Percentiles rank a stretch among this genome's conserved stretches.
These are phyloP conservation scores for Trissolcus japonicus DNA, from an alignment of 2,888 invertebrate genomes.

Conservation along the genomic window DNA sequence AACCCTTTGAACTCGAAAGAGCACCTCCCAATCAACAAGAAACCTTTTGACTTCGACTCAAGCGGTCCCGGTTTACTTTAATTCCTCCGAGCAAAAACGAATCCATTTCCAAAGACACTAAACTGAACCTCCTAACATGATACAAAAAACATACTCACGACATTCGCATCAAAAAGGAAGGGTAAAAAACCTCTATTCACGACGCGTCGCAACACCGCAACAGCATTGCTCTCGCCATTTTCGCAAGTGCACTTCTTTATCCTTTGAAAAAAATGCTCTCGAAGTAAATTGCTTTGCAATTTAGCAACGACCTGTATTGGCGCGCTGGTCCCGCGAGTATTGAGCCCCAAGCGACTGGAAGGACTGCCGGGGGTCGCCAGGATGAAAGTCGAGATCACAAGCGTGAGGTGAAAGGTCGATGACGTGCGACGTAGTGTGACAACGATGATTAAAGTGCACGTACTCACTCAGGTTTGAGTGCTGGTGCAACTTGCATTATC, in stretches of 20 bases:
- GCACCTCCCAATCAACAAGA: slow-evolving; percentile 22
- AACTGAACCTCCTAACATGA: slow-evolving; percentile 4
- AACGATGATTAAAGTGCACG: slow-evolving; percentile 73
- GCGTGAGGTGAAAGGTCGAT: slow-evolving; percentile 68
- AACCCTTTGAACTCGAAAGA: slow-evolving; percentile 16
- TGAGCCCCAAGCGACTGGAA: slow-evolving; percentile 44
- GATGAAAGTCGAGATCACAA: slow-evolving; percentile 70
- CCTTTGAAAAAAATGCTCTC: slow-evolving; percentile 32
- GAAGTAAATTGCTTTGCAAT: slow-evolving; percentile 54
- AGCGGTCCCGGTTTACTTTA: slow-evolving; percentile 26
- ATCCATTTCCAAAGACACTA: slow-evolving; percentile 9
- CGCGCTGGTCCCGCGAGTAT: slow-evolving; percentile 38
- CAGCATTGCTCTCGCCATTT: slow-evolving; percentile 33
- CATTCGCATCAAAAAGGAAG: too few relatives aligned
- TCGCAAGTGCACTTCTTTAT: slow-evolving; percentile 44
- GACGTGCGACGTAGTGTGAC: slow-evolving; percentile 67
- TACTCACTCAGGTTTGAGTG: slow-evolving; percentile 65
- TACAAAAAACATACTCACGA: slow-evolving; percentile 26
- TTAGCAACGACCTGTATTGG: slow-evolving; percentile 45
- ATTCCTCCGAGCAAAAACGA: slow-evolving; percentile 19
- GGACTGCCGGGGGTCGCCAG: slow-evolving; percentile 53
- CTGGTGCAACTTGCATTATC: slow-evolving; percentile 35
- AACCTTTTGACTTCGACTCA: slow-evolving; percentile 16
- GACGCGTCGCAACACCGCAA: slow-evolving; percentile 11
- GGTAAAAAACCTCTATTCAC: too few relatives aligned